Conservation (phyloP, 2,113 vertebrate species). For the Marmota monax region DNA sequence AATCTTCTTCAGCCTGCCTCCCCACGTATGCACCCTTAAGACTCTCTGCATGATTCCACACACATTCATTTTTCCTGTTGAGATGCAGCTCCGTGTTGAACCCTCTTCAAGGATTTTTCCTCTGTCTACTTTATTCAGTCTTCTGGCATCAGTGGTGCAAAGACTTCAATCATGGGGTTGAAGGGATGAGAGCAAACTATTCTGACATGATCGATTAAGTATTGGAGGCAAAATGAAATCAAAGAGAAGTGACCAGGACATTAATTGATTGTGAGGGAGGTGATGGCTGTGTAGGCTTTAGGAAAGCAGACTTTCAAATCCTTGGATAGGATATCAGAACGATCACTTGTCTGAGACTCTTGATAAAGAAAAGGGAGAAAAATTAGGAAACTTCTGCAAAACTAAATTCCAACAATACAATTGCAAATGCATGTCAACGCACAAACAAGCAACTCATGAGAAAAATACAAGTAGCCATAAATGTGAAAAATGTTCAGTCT, state of each 20-base stretch:
- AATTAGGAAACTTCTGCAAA: constrained; percentile 45
- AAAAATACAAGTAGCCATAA: constrained; percentile 30
- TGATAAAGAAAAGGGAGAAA: constrained; percentile 14
- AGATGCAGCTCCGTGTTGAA: not conserved
- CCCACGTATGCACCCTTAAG: not conserved
- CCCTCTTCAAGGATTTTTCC: not conserved
- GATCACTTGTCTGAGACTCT: constrained; percentile 43
- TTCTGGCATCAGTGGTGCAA: not conserved
- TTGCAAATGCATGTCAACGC: constrained; percentile 31
- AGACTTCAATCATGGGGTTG: not conserved
- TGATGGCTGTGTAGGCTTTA: not conserved
- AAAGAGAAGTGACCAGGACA: not conserved
- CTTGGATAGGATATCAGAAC: not conserved
- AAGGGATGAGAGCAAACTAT: not conserved
- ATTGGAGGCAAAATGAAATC: constrained; percentile 42
- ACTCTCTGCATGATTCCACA: not conserved
- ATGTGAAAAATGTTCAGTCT: constrained; percentile 38
- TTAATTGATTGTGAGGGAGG: not conserved
- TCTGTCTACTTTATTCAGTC: constrained; percentile 25
- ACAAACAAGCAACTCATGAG: constrained; percentile 21
- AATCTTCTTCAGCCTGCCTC: not conserved
- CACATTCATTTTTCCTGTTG: not conserved
- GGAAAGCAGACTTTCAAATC: constrained; percentile 33
- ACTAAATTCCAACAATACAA: constrained; percentile 46
- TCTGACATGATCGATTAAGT: not conserved